Conservation (phyloP, 2,888 invertebrate species). For the Deilephila porcellus region DNA sequence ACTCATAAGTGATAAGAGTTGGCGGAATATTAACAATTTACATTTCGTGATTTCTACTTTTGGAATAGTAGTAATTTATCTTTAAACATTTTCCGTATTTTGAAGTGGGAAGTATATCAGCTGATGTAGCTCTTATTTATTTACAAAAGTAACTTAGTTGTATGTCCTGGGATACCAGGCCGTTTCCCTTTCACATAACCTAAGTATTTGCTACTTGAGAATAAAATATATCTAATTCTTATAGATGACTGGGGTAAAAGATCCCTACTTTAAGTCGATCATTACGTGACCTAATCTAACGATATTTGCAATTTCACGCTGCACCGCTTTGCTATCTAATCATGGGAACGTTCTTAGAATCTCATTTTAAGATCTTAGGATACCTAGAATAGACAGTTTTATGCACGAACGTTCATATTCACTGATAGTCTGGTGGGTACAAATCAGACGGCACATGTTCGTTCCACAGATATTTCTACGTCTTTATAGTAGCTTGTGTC, state of each 20-base stretch:
- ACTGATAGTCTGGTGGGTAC: neutral
- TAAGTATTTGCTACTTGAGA: too few species aligned
- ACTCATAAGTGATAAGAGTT: conserved; percentile 45
- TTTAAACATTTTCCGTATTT: too few species aligned
- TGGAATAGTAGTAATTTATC: too few species aligned
- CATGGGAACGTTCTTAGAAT: conserved; percentile 9
- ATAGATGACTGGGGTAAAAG: neutral
- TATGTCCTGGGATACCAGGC: too few species aligned
- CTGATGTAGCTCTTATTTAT: too few species aligned
- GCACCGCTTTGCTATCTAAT: conserved; percentile 16
- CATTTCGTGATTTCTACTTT: neutral
- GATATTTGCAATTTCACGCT: neutral
- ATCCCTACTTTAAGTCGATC: conserved; percentile 9
- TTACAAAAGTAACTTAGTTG: too few species aligned
- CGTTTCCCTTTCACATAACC: too few species aligned
- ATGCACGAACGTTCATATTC: too few species aligned
- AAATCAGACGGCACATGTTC: neutral
- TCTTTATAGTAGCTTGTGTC: too few species aligned
- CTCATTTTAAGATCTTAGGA: neutral
- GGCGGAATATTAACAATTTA: conserved; percentile 40
- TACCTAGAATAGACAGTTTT: neutral
- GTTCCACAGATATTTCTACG: too few species aligned
- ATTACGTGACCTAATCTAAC: conserved; percentile 18
- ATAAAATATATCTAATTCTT: too few species aligned
- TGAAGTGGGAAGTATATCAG: too few species aligned